phyloP scores from a whole-genome alignment of 2,797 vertebrate genomes.

The Enteromius mattozi region DNA sequence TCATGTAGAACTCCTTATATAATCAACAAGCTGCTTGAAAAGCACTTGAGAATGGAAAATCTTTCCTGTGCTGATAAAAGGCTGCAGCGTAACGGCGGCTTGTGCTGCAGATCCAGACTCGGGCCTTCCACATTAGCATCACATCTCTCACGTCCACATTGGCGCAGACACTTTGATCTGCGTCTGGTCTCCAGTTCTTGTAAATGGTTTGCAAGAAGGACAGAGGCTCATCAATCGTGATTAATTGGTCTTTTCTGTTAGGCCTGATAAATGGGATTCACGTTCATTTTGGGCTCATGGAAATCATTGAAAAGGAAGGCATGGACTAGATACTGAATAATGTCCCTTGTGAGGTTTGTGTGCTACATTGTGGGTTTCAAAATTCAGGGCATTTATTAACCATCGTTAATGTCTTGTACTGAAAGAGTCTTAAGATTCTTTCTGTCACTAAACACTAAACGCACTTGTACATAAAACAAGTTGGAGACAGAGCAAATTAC shows the following conservation, averaged over 20 bases:
- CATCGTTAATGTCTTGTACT: background rate
- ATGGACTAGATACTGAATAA: slow-evolving; percentile 2
- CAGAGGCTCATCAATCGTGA: slow-evolving; percentile 30
- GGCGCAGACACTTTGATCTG: slow-evolving; percentile 61
- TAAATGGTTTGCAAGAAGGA: slow-evolving; percentile 43
- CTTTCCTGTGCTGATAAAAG: slow-evolving; percentile 64
- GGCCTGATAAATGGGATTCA: slow-evolving; percentile 35
- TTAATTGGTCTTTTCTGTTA: slow-evolving; percentile 51
- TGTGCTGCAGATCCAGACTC: slow-evolving; percentile 11
- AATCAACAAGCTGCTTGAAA: slow-evolving; percentile 65
- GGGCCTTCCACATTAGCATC: slow-evolving; percentile 46
- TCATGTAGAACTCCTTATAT: slow-evolving; percentile 55
- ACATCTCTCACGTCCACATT: slow-evolving; percentile 47
- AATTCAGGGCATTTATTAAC: slow-evolving; percentile 14
- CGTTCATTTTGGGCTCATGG: slow-evolving; percentile 34
- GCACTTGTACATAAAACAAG: background rate
- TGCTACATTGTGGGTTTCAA: slow-evolving; percentile 10
- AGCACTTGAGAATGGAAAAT: slow-evolving; percentile 63
- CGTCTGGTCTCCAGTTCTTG: slow-evolving; percentile 45
- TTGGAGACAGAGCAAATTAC: background rate
- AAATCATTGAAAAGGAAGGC: slow-evolving; percentile 22
- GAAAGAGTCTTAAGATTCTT: background rate
- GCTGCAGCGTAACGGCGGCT: slow-evolving; percentile 27
- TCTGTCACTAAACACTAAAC: background rate
- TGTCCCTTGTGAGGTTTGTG: slow-evolving; percentile 1